Base-by-base conservation (phyloP, 2,113 vertebrate genomes). In the Toxotes jaculatrix region DNA sequence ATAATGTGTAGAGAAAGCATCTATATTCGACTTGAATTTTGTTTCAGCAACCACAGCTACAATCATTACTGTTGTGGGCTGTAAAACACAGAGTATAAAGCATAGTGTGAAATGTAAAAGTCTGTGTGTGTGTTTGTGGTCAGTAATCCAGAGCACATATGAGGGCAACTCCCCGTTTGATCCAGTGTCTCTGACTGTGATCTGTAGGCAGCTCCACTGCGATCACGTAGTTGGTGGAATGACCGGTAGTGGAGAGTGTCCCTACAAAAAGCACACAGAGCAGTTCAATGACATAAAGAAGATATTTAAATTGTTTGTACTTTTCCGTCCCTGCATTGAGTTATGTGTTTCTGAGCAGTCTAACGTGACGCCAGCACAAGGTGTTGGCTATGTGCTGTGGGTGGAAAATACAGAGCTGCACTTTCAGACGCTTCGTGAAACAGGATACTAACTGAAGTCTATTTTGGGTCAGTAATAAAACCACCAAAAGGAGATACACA, bases 71-170 rank as follows among this genome's bases (percentile, higher is more conserved):
- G 2, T 12, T 23, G 23, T 63, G 23, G 27, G 27, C 38, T 17
- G 27, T 13, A 9, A 34, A 70, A 32, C 43, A 79, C 59, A 72
- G 10, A 17, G 40, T 11, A 6, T 21, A 13, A 19, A n/a, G 51
- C 12, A 31, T 16, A 31, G 13, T 31, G 23, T 11, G 23, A 57
- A 27, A 55, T n/a, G 13, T 11, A 49, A 55, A 27, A 27, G 53
- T 64, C 2, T 27, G 49, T 36, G 10, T 5, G 10, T 5, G 23
- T 61, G 53, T 74, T 23, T 43, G 36, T 87, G 63, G 76, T 91
- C 65, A 97, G 87, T 97, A 97, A 88, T 98, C 97, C 84, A 98
- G 94, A 27, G 96, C 95, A 63, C 98, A 98, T 90, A 98, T 94
- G 77, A 98, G 93, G 16, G 97, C 96, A 0, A 96, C 96, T 34